Evolutionary conservation across 2,888 invertebrate species (phyloP).

Genomic region (Pachymerium ferrugineum): DNA sequence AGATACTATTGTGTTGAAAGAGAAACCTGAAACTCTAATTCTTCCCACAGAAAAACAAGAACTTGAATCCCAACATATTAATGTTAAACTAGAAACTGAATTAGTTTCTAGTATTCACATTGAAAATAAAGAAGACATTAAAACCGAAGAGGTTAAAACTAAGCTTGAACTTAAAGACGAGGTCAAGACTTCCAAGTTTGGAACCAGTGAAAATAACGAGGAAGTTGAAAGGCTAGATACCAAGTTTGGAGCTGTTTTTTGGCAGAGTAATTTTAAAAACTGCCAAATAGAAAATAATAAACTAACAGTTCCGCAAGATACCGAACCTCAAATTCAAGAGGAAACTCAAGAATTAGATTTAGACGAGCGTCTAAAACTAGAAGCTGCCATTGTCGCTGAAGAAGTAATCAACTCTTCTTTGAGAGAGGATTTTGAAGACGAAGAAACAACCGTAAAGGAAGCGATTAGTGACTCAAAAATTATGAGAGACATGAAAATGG

Average conservation of each 20-base stretch:
- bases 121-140: neutral
- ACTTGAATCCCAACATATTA: no score
- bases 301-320: neutral
- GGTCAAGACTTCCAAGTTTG: no score
- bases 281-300: neutral
- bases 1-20: neutral
- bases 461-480: neutral
- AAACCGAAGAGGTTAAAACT: no score
- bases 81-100: no score
- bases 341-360: neutral
- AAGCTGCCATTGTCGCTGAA: conserved; percentile 11
- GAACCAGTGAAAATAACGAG: neutral
- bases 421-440: neutral
- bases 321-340: neutral
- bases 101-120: neutral
- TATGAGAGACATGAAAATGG: conserved; percentile 32
- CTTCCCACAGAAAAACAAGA: no score
- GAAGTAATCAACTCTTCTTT: conserved; percentile 28
- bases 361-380: neutral
- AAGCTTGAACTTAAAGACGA: no score
- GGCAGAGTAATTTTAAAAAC: neutral
- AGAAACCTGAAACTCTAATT: no score
- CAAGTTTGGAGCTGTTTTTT: conserved; percentile 8
- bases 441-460: neutral
- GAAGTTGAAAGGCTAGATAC: neutral